Conservation (phyloP, 2,797 vertebrate genomes). For the Schizopygopsis malacanthus region DNA sequence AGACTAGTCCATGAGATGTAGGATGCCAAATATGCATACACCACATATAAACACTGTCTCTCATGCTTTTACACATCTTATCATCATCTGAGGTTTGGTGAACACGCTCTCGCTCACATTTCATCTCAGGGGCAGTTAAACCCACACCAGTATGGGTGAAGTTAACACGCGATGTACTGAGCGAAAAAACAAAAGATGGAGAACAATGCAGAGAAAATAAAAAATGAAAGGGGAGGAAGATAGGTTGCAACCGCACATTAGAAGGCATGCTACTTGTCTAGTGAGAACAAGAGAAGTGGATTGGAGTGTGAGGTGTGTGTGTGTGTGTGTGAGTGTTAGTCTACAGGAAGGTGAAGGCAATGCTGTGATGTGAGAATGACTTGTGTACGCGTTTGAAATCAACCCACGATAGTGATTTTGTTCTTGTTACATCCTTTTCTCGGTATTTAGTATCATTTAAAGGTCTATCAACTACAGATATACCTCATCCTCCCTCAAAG, state of each 20-base stretch:
- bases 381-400: slow-evolving; percentile 15
- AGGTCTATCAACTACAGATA: slow-evolving; percentile 38
- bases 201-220: slow-evolving; percentile 2
- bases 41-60: slow-evolving; percentile 20
- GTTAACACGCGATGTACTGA: slow-evolving; percentile 46
- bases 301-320: slow-evolving; percentile 75
- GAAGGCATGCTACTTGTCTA: slow-evolving; percentile 73
- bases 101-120: slow-evolving; percentile 24
- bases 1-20: slow-evolving; percentile 59
- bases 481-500: slow-evolving; percentile 24
- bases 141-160: slow-evolving; percentile 23
- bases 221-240: slow-evolving; percentile 59
- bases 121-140: slow-evolving; percentile 7
- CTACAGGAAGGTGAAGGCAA: slow-evolving; percentile 41
- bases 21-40: slow-evolving; percentile 19
- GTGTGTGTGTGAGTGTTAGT: slow-evolving; percentile 70
- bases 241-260: slow-evolving; percentile 74
- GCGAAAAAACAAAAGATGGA: slow-evolving; percentile 16
- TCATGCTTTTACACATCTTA: slow-evolving; percentile 45
- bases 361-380: slow-evolving; percentile 15
- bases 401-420: slow-evolving; percentile 66
- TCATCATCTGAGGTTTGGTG: slow-evolving; percentile 25
- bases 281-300: slow-evolving; percentile 67
- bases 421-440: neutral
- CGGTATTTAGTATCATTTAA: slow-evolving; percentile 3